These are phyloP conservation scores for Centrocercus urophasianus DNA, from an alignment of 2,113 vertebrate species.

Conservation along the genomic window DNA sequence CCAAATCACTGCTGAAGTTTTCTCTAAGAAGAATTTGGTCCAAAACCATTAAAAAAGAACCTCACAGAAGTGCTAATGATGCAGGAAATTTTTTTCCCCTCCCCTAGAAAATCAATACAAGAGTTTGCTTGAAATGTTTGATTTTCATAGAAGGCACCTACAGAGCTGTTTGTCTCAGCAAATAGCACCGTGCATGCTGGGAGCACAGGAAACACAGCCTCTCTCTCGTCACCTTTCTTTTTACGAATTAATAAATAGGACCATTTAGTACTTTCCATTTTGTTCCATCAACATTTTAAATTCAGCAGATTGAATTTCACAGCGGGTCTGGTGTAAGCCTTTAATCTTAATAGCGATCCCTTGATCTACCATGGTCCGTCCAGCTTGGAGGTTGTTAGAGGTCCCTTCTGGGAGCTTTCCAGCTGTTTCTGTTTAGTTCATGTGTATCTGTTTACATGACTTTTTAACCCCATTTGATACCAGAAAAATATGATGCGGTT, in stretches of 20 bases:
- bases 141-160: background rate
- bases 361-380: conserved; percentile 74
- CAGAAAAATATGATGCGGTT: conserved; percentile 52
- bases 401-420: conserved; percentile 74
- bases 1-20: background rate
- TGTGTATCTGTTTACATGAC: conserved; percentile 83
- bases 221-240: background rate
- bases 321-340: conserved; percentile 75
- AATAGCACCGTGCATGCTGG: background rate
- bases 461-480: conserved; percentile 73
- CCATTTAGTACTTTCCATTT: conserved; percentile 54
- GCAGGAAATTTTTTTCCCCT: background rate
- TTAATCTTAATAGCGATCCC: conserved; percentile 82
- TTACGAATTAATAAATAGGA: conserved; percentile 46
- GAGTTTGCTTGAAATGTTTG: background rate
- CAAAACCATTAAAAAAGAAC: background rate
- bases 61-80: background rate
- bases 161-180: background rate
- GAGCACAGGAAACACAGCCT: background rate
- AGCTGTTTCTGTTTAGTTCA: conserved; percentile 79
- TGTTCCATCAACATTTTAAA: conserved; percentile 58
- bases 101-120: background rate
- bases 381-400: conserved; percentile 75
- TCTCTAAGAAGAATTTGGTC: background rate
- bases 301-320: conserved; percentile 74